Evolutionary conservation across 1,140 invertebrate species (phyloP).

Genomic region (Aphis gossypii): DNA sequence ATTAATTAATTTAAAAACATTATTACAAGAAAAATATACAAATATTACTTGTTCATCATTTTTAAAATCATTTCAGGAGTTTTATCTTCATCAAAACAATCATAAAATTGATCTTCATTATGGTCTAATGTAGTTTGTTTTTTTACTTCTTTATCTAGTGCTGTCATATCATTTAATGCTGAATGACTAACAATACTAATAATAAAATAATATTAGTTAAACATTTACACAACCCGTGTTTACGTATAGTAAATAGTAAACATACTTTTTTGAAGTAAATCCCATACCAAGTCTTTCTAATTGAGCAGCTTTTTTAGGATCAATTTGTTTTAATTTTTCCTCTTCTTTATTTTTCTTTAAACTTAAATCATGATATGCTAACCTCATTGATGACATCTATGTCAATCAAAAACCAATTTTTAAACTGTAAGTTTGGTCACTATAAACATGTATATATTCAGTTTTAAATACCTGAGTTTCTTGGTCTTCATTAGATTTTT

Average conservation of each 20-base stretch:
- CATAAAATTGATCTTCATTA: constrained; percentile 67
- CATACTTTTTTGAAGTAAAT: constrained; percentile 66
- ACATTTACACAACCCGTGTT: constrained; percentile 37
- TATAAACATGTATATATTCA: constrained; percentile 12
- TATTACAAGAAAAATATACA: not conserved
- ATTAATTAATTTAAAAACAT: not conserved
- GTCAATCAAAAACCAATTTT: not conserved
- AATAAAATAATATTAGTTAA: constrained; percentile 62
- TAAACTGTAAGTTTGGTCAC: not conserved
- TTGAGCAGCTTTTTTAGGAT: constrained; percentile 89
- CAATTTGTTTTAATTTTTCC: constrained; percentile 76
- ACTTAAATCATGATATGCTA: constrained; percentile 88
- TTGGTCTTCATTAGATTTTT: constrained; percentile 68
- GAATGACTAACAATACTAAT: constrained; percentile 89
- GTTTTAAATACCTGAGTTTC: constrained; percentile 66
- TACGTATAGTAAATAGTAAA: not conserved
- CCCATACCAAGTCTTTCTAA: constrained; percentile 91
- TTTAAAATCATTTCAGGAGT: constrained; percentile 12
- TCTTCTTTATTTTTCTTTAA: constrained; percentile 80
- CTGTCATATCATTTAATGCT: constrained; percentile 89
- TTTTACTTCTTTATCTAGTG: constrained; percentile 84
- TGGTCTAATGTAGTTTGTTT: constrained; percentile 82
- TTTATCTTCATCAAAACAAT: constrained; percentile 64
- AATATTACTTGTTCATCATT: constrained; percentile 50
- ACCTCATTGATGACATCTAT: constrained; percentile 77